These are phyloP conservation scores for Caenorhabditis briggsae DNA, from an alignment of 1,140 invertebrate genomes.

Conservation along the genomic window DNA sequence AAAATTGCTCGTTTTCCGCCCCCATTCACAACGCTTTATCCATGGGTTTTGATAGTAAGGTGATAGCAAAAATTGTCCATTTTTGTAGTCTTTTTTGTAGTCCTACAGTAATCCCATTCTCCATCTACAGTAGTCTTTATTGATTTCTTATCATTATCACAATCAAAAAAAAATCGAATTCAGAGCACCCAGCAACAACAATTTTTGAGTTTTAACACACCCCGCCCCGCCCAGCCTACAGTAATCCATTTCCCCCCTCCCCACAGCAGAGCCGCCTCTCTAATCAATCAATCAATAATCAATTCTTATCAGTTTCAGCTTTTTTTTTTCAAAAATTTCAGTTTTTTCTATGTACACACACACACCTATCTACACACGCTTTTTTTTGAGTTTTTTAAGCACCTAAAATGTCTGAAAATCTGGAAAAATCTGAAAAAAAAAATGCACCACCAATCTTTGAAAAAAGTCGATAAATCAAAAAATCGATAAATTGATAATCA, in stretches of 20 bases:
- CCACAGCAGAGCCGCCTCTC: too few relatives aligned
- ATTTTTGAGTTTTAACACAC: conserved; percentile 11
- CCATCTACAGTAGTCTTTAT: not conserved
- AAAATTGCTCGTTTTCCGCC: too few relatives aligned
- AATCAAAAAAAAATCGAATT: conserved; percentile 33
- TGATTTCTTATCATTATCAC: not conserved
- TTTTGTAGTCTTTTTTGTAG: too few relatives aligned
- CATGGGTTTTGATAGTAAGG: conserved; percentile 17
- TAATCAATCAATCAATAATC: not conserved
- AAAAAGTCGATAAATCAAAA: not conserved
- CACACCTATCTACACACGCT: not conserved
- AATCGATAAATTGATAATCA: too few relatives aligned
- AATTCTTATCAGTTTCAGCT: conserved; percentile 35
- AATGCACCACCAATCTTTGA: not conserved
- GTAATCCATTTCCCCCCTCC: too few relatives aligned
- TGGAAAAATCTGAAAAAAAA: not conserved
- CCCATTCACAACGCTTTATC: not conserved
- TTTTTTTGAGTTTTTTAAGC: not conserved
- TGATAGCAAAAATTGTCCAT: not conserved
- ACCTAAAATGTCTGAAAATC: not conserved
- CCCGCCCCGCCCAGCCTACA: not conserved
- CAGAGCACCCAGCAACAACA: not conserved
- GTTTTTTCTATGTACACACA: conserved; percentile 15
- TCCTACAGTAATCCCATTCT: too few relatives aligned
- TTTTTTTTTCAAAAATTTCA: not conserved